phyloP scores from a whole-genome alignment of 1,140 invertebrate species.

The Cataglyphis hispanica region DNA sequence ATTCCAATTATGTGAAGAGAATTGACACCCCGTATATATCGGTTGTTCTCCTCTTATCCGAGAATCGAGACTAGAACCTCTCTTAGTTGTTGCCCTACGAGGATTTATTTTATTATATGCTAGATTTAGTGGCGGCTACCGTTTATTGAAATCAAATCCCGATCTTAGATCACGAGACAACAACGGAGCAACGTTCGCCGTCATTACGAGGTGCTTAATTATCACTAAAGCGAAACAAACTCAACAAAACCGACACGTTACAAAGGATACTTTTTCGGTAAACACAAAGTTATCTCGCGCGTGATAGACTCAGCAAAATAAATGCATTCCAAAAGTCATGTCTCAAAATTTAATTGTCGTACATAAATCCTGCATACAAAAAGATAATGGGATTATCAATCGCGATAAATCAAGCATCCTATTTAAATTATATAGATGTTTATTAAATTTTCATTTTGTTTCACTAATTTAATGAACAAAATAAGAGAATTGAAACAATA shows the following conservation, averaged over 20 bases:
- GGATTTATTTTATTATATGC: slow-evolving; percentile 76
- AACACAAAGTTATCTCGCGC: slow-evolving; percentile 16
- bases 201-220: slow-evolving; percentile 36
- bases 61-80: slow-evolving; percentile 38
- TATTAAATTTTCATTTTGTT: neutral
- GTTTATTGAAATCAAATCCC: slow-evolving; percentile 67
- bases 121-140: slow-evolving; percentile 74
- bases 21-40: neutral
- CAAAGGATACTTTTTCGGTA: slow-evolving; percentile 6
- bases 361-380: neutral
- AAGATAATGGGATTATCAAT: neutral
- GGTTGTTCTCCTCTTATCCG: slow-evolving; percentile 45
- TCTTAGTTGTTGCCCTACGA: slow-evolving; percentile 16
- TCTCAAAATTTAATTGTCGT: neutral
- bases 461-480: neutral
- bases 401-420: neutral
- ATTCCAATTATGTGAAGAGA: neutral
- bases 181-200: slow-evolving; percentile 48
- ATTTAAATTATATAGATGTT: neutral
- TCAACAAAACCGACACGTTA: slow-evolving; percentile 11
- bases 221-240: slow-evolving; percentile 16
- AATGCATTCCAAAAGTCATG: slow-evolving; percentile 15
- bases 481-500: neutral
- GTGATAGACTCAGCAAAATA: neutral
- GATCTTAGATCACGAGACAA: slow-evolving; percentile 62